Base-by-base conservation (phyloP, 1,140 invertebrate genomes). In the Lepidurus apus region DNA sequence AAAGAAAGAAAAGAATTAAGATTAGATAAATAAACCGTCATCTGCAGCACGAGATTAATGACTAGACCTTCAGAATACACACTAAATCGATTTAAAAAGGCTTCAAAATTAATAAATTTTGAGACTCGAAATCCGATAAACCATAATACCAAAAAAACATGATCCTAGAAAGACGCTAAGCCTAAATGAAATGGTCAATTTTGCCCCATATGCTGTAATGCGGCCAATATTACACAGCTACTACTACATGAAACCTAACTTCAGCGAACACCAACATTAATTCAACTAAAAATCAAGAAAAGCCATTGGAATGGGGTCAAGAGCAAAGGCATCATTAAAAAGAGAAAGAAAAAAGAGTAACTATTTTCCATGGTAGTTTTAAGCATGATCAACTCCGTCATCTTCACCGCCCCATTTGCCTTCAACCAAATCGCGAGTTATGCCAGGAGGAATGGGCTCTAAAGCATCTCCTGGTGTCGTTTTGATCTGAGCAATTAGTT, bases 401-500 rank as follows among this genome's bases (percentile, higher is more conserved):
- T 43, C 77, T 7, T 43, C 77, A 74, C 42, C 73, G 21, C 43
- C 77, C 77, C 77, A 78, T 43, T 78, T 78, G 42, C 77, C 65
- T 74, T 65, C 77, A 17, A 74, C 73, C 65, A 43, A 44, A 3
- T 65, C 53, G 26, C 34, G 53, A 0, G 21, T 26, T 26, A 73
- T 34, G 13, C 43, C 42, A 24, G 53, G 11, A 7, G 73, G 43
- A 9, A 45, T 11, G 10, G 34, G n/a, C 17, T 53, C 34, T 0
- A 42, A 34, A 78, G 44, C 65, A 26, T 21, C 43, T 65, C 13
- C 77, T 44, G 65, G 34, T 10, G 77, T 17, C 3, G 77, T 43
- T 17, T 42, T 43, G 42, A 73, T 73, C 24, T 53, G 77, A 24
- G n/a, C 77, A 74, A 73, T 53, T 42, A 44, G 43, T 45, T 77